A percentile compares a stretch with the other conserved stretches of the same genome.
Evolutionary conservation across 2,888 invertebrate genomes (phyloP).

Genomic region (Melinaea menophilus): DNA sequence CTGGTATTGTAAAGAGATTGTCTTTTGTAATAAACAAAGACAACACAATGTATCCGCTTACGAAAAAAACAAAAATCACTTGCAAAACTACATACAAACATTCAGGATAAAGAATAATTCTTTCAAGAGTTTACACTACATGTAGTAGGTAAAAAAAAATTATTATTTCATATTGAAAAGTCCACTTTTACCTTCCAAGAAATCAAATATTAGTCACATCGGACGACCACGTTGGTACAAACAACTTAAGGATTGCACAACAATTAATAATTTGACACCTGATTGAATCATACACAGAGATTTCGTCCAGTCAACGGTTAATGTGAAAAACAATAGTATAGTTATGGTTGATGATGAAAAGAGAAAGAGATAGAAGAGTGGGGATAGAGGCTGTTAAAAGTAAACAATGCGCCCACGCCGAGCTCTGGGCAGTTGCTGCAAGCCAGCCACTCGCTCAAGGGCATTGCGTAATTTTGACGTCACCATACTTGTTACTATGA

Average conservation of each 20-base stretch:
- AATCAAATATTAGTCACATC: neutral
- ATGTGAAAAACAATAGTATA: neutral
- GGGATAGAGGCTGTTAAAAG: neutral
- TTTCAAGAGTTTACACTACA: too few relatives aligned
- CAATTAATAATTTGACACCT: neutral
- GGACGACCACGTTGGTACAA: neutral
- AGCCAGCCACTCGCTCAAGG: conserved; percentile 5
- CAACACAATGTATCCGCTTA: too few relatives aligned
- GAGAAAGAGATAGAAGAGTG: neutral
- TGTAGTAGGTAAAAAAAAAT: too few relatives aligned
- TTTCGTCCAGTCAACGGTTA: neutral
- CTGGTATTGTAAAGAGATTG: too few relatives aligned
- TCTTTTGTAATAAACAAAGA: too few relatives aligned
- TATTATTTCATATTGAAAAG: too few relatives aligned
- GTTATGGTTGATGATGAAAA: neutral
- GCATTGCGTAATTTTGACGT: conserved; percentile 2
- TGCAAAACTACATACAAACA: too few relatives aligned
- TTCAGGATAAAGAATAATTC: too few relatives aligned
- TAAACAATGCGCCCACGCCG: neutral
- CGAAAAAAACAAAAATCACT: too few relatives aligned
- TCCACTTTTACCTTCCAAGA: neutral
- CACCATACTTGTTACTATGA: neutral
- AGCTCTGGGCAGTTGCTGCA: neutral
- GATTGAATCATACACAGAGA: neutral
- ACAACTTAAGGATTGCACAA: neutral